Base-by-base conservation (phyloP, 2,888 invertebrate genomes). In the Agrotis ipsilon region DNA sequence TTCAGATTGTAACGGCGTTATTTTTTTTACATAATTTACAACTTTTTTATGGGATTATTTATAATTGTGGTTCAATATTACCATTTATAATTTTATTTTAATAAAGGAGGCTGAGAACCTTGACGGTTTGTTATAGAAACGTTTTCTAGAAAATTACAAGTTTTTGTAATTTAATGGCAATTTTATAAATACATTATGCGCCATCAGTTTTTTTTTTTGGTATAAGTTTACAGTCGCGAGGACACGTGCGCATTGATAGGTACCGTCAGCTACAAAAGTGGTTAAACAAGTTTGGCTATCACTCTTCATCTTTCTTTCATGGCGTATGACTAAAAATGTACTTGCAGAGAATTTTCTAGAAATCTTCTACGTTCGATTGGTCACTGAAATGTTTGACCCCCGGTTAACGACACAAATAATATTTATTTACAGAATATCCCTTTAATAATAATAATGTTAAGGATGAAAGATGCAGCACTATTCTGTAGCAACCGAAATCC, bases 251-350 rank as follows among this genome's bases (percentile, higher is more conserved):
- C 71, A 21, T 14, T 21, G 32, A 59, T 72, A 62, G 21, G 63
- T 74, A 60, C 7, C 68, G 57, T 57, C 73, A 55, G 14, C 27
- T 39, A 68, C 55, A 51, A 80, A 72, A 76, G 52, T 65, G 27
- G 70, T 57, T 65, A 68, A 84, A 83, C 72, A 54, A 32, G 75
- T 82, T 83, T 78, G 69, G 39, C 21, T 72, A 62, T 71, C 73
- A 68, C 32, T 45, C 19, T 55, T 59, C 61, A 63, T 78, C 70
- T 84, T 68, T 82, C 75, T 79, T 76, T 69, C 43, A 51, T 63
- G 55, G 58, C 60, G n/a, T 27, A 39, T 16, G 16, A 9, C 21
- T 21, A 64, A 67, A 60, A 24, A 19, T 27, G n/a, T 32, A 5
- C 2, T 49, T 21, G 13, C 57, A 4, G 3, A 59, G 63, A 79